Percentiles rank a stretch among this genome's conserved stretches.
phyloP scores from a whole-genome alignment of 2,797 vertebrate genomes.

The Tokudaia tokunoshimensis region DNA sequence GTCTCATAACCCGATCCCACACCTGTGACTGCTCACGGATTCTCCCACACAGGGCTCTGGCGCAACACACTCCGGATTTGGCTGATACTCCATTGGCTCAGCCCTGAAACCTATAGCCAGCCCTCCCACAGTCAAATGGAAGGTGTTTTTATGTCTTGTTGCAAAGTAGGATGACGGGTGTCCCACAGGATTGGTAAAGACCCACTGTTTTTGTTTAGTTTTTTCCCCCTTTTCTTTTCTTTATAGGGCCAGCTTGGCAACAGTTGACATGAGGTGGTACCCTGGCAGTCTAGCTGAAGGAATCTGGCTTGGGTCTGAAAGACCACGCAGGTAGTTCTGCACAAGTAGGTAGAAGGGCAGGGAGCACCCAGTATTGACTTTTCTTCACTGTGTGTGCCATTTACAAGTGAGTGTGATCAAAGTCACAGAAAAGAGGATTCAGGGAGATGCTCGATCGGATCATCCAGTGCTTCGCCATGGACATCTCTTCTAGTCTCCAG shows the following conservation, averaged over 20 bases:
- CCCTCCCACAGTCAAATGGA: constrained; percentile 47
- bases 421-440: background rate
- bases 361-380: background rate
- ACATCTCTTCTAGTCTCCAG: background rate
- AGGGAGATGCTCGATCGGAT: background rate
- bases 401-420: background rate
- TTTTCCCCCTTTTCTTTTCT: background rate
- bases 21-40: constrained; percentile 49
- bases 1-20: constrained; percentile 70
- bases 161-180: background rate
- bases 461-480: background rate
- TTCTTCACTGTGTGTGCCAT: background rate
- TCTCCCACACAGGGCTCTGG: constrained; percentile 77
- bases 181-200: background rate
- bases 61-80: constrained; percentile 64
- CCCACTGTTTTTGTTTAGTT: background rate
- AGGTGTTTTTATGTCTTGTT: constrained; percentile 24
- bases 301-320: background rate
- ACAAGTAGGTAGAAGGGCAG: background rate
- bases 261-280: background rate
- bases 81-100: constrained; percentile 45
- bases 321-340: background rate
- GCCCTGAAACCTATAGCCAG: constrained; percentile 54
- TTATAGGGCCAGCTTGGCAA: background rate
- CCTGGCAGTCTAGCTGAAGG: background rate